phyloP scores from a whole-genome alignment of 2,797 vertebrate species.

The Micromesistius poutassou region DNA sequence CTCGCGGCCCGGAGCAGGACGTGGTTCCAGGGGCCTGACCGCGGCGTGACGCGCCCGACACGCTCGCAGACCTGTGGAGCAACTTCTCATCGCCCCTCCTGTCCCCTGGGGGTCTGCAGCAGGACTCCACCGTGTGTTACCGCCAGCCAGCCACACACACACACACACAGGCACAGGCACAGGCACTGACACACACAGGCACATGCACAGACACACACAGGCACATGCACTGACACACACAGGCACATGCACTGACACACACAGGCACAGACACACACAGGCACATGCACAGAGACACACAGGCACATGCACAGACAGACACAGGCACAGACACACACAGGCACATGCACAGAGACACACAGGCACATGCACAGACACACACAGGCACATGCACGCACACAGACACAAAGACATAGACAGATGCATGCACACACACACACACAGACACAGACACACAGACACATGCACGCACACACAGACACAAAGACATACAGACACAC shows the following conservation, averaged over 20 bases:
- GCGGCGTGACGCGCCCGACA: conserved; percentile 56
- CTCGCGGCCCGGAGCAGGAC: conserved; percentile 64
- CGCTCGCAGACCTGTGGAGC: conserved; percentile 64
- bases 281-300: not conserved
- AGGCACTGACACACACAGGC: too few species aligned
- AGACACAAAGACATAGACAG: conserved; percentile 17
- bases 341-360: too few species aligned
- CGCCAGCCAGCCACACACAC: conserved; percentile 31
- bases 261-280: not conserved
- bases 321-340: not conserved
- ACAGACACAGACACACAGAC: not conserved
- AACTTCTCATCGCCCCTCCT: conserved; percentile 64
- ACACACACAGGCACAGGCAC: too few species aligned
- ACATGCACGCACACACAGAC: not conserved
- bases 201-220: conserved; percentile 24
- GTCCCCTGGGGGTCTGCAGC: conserved; percentile 46
- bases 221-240: conserved; percentile 8
- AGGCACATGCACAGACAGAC: conserved; percentile 13
- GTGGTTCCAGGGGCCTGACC: conserved; percentile 68
- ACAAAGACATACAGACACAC: conserved; percentile 27
- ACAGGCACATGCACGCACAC: too few species aligned
- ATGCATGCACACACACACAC: too few species aligned
- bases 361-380: not conserved
- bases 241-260: too few species aligned
- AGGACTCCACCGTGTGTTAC: conserved; percentile 24